Evolutionary conservation across 2,113 vertebrate species (phyloP), one percentile per base, ranked within the genome.

Genomic region (Lonchura striata): DNA sequence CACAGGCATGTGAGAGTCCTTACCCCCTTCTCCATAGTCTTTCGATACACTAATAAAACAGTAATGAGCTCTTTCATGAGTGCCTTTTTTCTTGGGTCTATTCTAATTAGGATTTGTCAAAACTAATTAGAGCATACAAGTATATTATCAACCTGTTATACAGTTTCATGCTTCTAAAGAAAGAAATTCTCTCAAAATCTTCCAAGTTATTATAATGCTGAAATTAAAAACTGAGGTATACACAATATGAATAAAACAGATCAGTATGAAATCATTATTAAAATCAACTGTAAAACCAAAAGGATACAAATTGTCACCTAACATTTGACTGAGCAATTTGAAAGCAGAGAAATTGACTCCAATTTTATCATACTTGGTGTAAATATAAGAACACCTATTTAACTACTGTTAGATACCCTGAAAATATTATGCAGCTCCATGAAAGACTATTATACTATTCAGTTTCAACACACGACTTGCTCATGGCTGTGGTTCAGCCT

Each of bases 31-130:
- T 94, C 72, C 64, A 85, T 63, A 53, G 37, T 64, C 72, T 84
- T 88, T 86, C 10, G 33, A 88, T 86, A 74, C 53, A 86, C 37
- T 71, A 81, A 95, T 86, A 83, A 90, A 96, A 69, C 35, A 86
- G 47, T 92, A 96, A 94, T 78, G 64, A 95, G 68, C 30, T 60
- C 71, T 94, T 94, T 81, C 72, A 64, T 49, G 39, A 85, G 23
- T 42, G 61, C 13, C 16, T 86, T 88, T 89, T 92, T 92, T 50
- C 80, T 90, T 83, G 61, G 37, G 76, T 88, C 80, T 78, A 37
- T 71, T 86, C 82, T 92, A 95, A 96, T 95, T 86, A 92, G 76
- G 69, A 90, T 83, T 95, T 97, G 74, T 91, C 89, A 85, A 87
- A 89, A 92, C 31, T 91, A 94, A 94, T 96, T 93, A 96, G 60